Conservation (phyloP, 2,113 vertebrate species). For the Xenopus tropicalis region UCB_Xtro_10.0 CM004446.2:60595501-60596000, state of each 20-base stretch:
- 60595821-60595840: no score
- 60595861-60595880: no score
- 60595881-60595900: no score
- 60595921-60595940: background rate
- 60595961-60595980: conserved; percentile 17
- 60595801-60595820: no score
- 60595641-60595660: background rate
- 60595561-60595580: conserved; percentile 44
- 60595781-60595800: no score
- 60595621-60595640: background rate
- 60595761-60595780: no score
- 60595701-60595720: no score
- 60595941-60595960: background rate
- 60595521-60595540: conserved; percentile 36
- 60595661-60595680: background rate
- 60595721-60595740: no score
- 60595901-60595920: background rate
- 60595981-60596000: conserved; percentile 59
- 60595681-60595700: no score
- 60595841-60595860: no score
- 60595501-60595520: conserved; percentile 36
- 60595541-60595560: conserved; percentile 51
- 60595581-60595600: conserved; percentile 10
- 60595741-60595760: no score
- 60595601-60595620: conserved; percentile 19